Percentiles rank a stretch among this genome's conserved stretches.
These are phyloP conservation scores for Drosophila subquinaria DNA, from an alignment of 2,888 invertebrate genomes.

Conservation along the genomic window DNA sequence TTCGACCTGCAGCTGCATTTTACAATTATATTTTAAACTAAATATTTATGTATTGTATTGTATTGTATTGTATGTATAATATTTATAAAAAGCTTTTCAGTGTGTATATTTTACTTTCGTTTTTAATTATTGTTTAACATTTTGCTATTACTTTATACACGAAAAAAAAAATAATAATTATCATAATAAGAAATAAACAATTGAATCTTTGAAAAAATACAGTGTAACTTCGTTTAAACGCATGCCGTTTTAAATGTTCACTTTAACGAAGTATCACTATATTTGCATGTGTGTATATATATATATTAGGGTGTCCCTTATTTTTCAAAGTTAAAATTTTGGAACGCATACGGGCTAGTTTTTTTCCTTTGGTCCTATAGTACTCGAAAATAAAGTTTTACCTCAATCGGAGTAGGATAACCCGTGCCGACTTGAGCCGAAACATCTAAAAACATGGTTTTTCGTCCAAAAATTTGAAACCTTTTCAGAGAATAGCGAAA, in stretches of 20 bases:
- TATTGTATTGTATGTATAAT: constrained; percentile 51
- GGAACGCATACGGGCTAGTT: no score
- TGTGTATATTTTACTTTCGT: constrained; percentile 48
- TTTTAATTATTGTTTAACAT: constrained; percentile 56
- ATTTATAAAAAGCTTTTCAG: constrained; percentile 79
- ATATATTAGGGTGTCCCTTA: no score
- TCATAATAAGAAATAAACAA: constrained; percentile 20
- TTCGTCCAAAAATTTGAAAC: no score
- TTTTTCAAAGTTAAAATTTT: no score
- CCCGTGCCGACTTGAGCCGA: no score
- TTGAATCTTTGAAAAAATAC: constrained; percentile 19
- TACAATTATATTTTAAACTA: constrained; percentile 55
- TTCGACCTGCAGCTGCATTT: constrained; percentile 46
- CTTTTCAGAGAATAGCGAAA: no score
- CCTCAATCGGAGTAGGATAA: no score
- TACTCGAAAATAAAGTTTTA: no score
- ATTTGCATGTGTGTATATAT: constrained; percentile 9
- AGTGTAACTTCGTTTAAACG: constrained; percentile 1
- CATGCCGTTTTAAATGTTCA: not conserved
- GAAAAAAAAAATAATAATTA: constrained; percentile 21
- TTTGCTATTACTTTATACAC: constrained; percentile 68
- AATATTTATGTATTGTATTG: constrained; percentile 39
- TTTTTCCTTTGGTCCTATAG: no score
- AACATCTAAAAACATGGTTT: no score
- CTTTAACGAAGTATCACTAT: constrained; percentile 6